Evolutionary conservation across 92 coral and sea anemone genomes (phyloP).

Genomic region (Galaxea fascicularis): DNA sequence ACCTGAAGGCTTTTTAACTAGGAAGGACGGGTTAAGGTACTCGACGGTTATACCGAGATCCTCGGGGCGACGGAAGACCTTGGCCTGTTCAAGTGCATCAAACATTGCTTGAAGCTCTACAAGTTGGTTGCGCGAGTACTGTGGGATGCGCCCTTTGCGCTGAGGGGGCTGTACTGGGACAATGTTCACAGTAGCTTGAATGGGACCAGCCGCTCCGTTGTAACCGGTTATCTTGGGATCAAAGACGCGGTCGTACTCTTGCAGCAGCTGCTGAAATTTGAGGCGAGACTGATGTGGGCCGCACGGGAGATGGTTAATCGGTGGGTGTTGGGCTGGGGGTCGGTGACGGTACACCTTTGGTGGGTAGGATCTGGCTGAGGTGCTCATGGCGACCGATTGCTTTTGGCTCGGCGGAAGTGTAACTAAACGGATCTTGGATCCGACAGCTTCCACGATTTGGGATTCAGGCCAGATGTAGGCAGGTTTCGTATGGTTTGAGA

Average conservation of each 20-base stretch:
- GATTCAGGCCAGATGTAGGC: constrained; percentile 65
- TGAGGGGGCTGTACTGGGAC: constrained; percentile 56
- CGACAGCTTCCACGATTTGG: no score
- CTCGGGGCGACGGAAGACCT: no score
- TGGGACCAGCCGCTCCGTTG: constrained; percentile 57
- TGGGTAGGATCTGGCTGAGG: constrained; percentile 53
- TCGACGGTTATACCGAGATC: no score
- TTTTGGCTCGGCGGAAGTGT: constrained; percentile 52
- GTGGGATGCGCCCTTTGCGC: constrained; percentile 56
- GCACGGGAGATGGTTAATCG: no score
- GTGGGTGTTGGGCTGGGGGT: no score
- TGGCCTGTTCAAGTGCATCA: constrained; percentile 60
- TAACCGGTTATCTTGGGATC: no score
- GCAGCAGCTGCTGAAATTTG: no score
- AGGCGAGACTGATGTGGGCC: no score
- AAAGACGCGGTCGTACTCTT: no score
- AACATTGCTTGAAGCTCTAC: constrained; percentile 43
- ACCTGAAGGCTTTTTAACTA: no score
- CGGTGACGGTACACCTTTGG: constrained; percentile 46
- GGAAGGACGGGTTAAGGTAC: no score
- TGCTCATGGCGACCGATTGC: constrained; percentile 54
- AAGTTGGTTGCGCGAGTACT: constrained; percentile 30
- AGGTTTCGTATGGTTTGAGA: constrained; percentile 13
- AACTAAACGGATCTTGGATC: constrained; percentile 47
- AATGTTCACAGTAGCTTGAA: constrained; percentile 35